Evolutionary conservation across 2,113 vertebrate species (phyloP), one percentile per base, ranked within the genome.

Genomic region (Corydoras maculifer): DNA sequence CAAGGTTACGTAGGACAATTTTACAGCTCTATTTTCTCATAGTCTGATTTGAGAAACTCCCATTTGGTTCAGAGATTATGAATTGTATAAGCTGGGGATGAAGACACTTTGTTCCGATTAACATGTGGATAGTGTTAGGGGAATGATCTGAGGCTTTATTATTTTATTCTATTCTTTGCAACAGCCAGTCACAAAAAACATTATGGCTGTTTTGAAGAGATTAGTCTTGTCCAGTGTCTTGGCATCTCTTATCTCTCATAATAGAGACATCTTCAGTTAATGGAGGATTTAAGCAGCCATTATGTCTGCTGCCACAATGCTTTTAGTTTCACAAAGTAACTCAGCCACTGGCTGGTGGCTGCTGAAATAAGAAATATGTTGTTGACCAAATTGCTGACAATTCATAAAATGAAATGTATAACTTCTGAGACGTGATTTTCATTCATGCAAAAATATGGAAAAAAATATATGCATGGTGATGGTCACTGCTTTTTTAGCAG

Each of bases 241-340:
- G 65, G 58, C 58, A 62, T 67, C 49, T 30, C 72, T 83, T 78
- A 53, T 76, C 53, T 66, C 66, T 70, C 65, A 81, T 75, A 83
- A 86, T 82, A 72, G 73, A 69, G 50, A 76, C 58, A 82, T 64
- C 58, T 75, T 59, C 48, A 67, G 78, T 69, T 82, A 88, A 87
- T 82, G 79, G 84, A 79, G 83, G 83, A 83, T 81, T 82, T 63
- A 59, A 54, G 65, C 35, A 75, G 65, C 58, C 14, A 58, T 77
- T 74, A 69, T 60, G 58, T 58, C 49, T 65, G 9, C 50, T 65
- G 72, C 62, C 49, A 61, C 68, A 54, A 30, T 64, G 54, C 54
- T 72, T 63, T 72, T 54, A 57, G 51, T 69, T 74, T 51, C 59
- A 62, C 58, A 66, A 58, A 68, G 62, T 55, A 57, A 43, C 35